A percentile compares a stretch with the other conserved stretches of the same genome.
Conservation (phyloP, 2,113 vertebrate species). For the Notechis scutatus region DNA sequence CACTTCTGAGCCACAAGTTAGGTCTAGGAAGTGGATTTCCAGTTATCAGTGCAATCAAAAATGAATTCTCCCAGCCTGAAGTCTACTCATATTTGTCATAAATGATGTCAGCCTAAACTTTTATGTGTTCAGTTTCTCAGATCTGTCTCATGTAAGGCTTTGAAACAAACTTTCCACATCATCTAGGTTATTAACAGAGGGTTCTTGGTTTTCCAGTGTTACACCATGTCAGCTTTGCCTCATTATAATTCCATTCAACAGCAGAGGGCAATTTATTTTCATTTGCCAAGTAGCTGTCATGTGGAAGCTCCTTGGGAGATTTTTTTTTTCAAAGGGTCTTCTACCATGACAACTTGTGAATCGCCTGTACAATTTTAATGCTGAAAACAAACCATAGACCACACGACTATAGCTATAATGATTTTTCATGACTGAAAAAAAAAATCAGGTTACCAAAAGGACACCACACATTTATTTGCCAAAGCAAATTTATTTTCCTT, state of each 20-base stretch:
- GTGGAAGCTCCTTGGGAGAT: neutral
- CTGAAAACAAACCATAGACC: neutral
- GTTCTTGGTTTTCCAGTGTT: neutral
- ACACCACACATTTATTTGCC: neutral
- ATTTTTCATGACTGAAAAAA: neutral
- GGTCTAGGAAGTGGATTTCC: neutral
- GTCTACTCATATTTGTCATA: neutral
- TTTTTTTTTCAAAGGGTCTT: neutral
- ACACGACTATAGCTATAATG: neutral
- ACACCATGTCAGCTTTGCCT: neutral
- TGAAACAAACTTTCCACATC: neutral
- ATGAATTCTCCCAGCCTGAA: neutral
- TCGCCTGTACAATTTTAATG: neutral
- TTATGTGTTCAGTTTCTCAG: neutral
- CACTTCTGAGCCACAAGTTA: neutral
- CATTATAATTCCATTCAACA: neutral
- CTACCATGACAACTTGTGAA: neutral
- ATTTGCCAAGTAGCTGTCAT: neutral
- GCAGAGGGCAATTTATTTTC: neutral
- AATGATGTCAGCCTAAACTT: neutral
- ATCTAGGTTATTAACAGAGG: neutral
- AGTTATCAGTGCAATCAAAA: neutral
- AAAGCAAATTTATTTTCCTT: neutral
- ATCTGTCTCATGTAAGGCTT: neutral
- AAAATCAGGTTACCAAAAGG: neutral